Percentiles rank a stretch among this genome's conserved stretches.
Evolutionary conservation across 2,888 invertebrate species (phyloP).

Genomic region (Stenolophus ochropezus): DNA sequence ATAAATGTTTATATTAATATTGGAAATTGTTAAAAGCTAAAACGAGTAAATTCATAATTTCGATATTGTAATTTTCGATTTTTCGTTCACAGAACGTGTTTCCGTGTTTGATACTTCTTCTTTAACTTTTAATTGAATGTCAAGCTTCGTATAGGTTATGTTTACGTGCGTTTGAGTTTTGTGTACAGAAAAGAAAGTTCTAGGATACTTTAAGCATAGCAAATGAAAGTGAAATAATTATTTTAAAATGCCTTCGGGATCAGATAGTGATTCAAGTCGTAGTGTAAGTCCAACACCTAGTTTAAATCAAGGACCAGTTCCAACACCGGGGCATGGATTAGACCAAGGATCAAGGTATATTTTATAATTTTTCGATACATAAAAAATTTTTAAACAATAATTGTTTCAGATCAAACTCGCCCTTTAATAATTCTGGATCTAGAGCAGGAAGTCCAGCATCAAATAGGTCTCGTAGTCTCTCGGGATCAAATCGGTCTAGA

Average conservation of each 20-base stretch:
- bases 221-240: neutral
- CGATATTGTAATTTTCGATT: no score
- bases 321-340: slow-evolving; percentile 70
- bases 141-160: slow-evolving; percentile 8
- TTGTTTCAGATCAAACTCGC: slow-evolving; percentile 62
- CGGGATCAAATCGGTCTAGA: slow-evolving; percentile 53
- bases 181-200: neutral
- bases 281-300: slow-evolving; percentile 73
- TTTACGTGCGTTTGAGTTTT: neutral
- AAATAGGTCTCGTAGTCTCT: slow-evolving; percentile 51
- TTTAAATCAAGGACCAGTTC: slow-evolving; percentile 70
- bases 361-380: slow-evolving; percentile 65
- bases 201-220: neutral
- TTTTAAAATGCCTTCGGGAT: slow-evolving; percentile 69
- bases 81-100: neutral
- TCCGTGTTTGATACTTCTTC: no score
- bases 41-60: no score
- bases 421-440: slow-evolving; percentile 51
- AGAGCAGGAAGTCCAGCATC: slow-evolving; percentile 58
- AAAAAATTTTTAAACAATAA: slow-evolving; percentile 61
- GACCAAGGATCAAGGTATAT: slow-evolving; percentile 68
- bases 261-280: slow-evolving; percentile 73
- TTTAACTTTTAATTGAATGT: no score
- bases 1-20: no score
- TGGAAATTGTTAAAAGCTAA: no score